These are phyloP conservation scores for Sesia bembeciformis DNA, from an alignment of 2,888 invertebrate genomes.

Conservation along the genomic window DNA sequence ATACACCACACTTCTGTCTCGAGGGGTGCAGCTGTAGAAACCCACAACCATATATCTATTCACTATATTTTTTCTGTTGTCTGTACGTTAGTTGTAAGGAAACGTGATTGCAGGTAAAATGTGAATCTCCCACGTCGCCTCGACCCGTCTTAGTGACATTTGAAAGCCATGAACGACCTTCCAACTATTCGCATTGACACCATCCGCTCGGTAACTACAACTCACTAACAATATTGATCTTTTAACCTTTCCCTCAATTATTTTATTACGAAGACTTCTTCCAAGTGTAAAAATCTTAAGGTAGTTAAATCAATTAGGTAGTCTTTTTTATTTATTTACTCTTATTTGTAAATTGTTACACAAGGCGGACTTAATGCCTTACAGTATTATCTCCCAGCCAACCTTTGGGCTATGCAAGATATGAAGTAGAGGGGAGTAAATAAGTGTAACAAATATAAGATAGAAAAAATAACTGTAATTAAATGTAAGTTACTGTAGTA, in stretches of 20 bases:
- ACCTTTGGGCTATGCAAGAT: too few relatives aligned
- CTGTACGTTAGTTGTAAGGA: background rate
- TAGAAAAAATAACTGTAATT: too few relatives aligned
- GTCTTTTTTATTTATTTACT: background rate
- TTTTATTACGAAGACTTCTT: too few relatives aligned
- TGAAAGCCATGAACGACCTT: conserved; percentile 40
- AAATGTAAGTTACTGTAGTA: too few relatives aligned
- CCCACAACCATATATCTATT: too few relatives aligned
- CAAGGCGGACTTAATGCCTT: too few relatives aligned
- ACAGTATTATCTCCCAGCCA: too few relatives aligned
- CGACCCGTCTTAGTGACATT: conserved; percentile 53
- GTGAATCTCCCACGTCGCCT: conserved; percentile 49
- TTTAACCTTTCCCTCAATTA: background rate
- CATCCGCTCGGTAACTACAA: conserved; percentile 15
- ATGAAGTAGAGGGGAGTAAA: too few relatives aligned
- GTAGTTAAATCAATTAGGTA: background rate
- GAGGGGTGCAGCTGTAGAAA: too few relatives aligned
- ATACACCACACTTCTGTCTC: too few relatives aligned
- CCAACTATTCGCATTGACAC: conserved; percentile 21
- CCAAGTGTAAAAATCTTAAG: background rate
- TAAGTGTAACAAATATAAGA: too few relatives aligned
- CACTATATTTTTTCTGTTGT: background rate
- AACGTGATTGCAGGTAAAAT: conserved; percentile 39
- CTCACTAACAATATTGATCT: background rate
- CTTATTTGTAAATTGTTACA: too few relatives aligned